These are phyloP conservation scores for Apodemia zela DNA, from an alignment of 2,888 invertebrate genomes.

Conservation along the genomic window DNA sequence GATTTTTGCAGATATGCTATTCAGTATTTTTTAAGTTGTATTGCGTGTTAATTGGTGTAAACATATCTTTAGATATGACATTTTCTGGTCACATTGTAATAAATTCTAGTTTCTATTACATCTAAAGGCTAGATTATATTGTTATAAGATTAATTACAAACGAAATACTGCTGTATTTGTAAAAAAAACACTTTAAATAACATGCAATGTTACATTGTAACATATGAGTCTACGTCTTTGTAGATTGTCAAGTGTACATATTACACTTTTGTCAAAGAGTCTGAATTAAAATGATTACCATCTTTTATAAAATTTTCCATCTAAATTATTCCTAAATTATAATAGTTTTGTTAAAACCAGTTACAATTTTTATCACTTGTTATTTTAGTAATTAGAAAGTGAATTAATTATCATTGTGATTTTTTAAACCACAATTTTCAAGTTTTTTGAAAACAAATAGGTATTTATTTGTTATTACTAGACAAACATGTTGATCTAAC, in stretches of 20 bases:
- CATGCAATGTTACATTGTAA: too few relatives aligned
- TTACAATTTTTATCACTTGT: slow-evolving; percentile 8
- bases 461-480: not conserved
- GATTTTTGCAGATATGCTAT: slow-evolving; percentile 5
- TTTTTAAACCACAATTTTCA: not conserved
- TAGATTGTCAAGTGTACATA: too few relatives aligned
- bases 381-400: slow-evolving; percentile 6
- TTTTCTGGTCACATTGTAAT: slow-evolving; percentile 4
- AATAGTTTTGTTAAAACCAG: slow-evolving; percentile 3
- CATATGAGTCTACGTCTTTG: too few relatives aligned
- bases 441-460: not conserved
- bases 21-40: slow-evolving; percentile 6
- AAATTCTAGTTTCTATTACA: not conserved
- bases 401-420: not conserved
- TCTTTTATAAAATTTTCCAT: not conserved
- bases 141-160: too few relatives aligned
- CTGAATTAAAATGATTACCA: too few relatives aligned
- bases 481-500: too few relatives aligned
- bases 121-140: too few relatives aligned
- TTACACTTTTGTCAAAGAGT: too few relatives aligned
- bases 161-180: too few relatives aligned
- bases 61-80: slow-evolving; percentile 9
- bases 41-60: not conserved
- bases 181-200: not conserved
- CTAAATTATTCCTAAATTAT: slow-evolving; percentile 6